Evolutionary conservation across 2,888 invertebrate species (phyloP), one percentile per base, ranked within the genome.

Genomic region (Minunthozetes semirufus): DNA sequence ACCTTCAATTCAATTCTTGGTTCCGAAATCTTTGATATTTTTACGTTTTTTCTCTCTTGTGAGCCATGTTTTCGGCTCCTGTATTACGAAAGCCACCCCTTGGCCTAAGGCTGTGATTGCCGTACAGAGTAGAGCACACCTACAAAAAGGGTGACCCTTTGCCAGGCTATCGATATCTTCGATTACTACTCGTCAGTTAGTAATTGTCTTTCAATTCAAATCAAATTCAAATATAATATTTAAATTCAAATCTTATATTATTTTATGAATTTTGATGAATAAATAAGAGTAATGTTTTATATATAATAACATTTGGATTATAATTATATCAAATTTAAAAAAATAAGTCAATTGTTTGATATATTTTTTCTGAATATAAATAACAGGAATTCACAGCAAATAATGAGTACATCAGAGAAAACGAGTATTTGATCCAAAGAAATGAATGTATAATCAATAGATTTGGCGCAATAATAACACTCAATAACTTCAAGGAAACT

Each of bases 51-150:
- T 17, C 27, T 27, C 15, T 61, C 1, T 27, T 38, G n/a, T 53
- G 53, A 42, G 42, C 42, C 42, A 42, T 42, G 42, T 66, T 66
- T 66, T 66, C 66, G 66, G 42, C 66, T 66, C 66, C 66, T 66
- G 66, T 66, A 38, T 66, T 66, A 70, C 70, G 42, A 25, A n/a
- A 38, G 46, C 70, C 70, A 70, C 70, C 70, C 70, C 70, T 70
- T 46, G 70, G 46, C 70, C 70, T 19, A 8, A 46, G 46, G 70
- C 46, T 11, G 5, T 9, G 46, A 70, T 46, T 70, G 46, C 46
- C 25, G 48, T 70, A 70, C 70, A 46, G 70, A 70, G 70, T 70
- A 70, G 70, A 22, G 70, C 70, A 70, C 70, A 70, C 70, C 70
- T 70, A 70, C 70, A 70, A 70, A 63, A 68, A 70, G 70, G 70